Evolutionary conservation across 2,797 vertebrate species (phyloP), one percentile per base, ranked within the genome.

Genomic region (Malurus splendens): DNA sequence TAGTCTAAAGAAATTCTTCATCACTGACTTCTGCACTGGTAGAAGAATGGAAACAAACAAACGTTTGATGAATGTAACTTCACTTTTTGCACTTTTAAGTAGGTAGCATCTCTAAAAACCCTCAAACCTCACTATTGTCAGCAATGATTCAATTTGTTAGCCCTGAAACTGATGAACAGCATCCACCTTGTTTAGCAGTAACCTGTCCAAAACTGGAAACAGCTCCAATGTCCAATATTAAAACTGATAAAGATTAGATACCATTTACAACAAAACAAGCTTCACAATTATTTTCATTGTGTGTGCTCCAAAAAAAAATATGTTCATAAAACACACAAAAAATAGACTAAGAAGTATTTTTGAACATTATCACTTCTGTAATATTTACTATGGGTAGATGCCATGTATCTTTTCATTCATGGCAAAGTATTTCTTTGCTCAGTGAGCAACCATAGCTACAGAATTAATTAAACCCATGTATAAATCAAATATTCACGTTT

Each of bases 241-340:
- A 77, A 83, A 67, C 0, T 47, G 70, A 56, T 22, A 71, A 70
- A 18, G 32, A 65, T 11, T 56, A 5, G 39, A 38, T 54, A 60
- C 3, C 6, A 51, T 55, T 78, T 65, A 87, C 36, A 73, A 70
- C 6, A 80, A 93, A 70, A 62, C 13, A 62, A 77, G 25, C 16
- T 48, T 66, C 38, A 57, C 11, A 32, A 67, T 52, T 74, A 36
- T 39, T 60, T 83, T 71, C 19, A 48, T 3, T 67, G 8, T 4
- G 4, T 48, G 6, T 59, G 27, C 41, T 41, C 70, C 50, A 41
- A 74, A 76, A n/a, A 16, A 13, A 0, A 5, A n/a, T 0, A 1
- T 33, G 15, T 30, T 66, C 16, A 48, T 36, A 70, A 76, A 82
- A 62, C 23, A 38, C 3, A 45, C 30, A 73, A 66, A 36, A 30